Conservation (phyloP, 1,140 invertebrate genomes). For the Drosophila pectinifera region DNA sequence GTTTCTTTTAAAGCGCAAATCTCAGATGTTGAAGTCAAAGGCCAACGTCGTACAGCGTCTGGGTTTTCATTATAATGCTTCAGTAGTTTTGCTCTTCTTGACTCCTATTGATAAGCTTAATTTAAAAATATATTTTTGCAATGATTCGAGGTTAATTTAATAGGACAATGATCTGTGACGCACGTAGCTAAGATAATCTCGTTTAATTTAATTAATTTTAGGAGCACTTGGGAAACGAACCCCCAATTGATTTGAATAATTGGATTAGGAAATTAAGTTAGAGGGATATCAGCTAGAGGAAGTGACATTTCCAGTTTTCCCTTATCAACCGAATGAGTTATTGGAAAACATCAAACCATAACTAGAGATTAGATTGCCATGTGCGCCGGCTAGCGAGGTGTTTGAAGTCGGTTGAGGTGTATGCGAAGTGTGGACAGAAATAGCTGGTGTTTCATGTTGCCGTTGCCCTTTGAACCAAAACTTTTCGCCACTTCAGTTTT, state of each 20-base stretch:
- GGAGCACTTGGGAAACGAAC: background rate
- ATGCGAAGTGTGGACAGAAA: slow-evolving; percentile 48
- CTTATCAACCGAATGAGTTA: slow-evolving; percentile 42
- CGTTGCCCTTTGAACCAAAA: slow-evolving; percentile 57
- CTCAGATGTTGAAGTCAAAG: slow-evolving; percentile 14
- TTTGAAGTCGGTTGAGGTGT: slow-evolving; percentile 10
- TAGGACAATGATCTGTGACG: too few relatives aligned
- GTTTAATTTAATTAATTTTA: slow-evolving; percentile 2
- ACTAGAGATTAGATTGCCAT: slow-evolving; percentile 62
- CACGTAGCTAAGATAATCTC: slow-evolving; percentile 10
- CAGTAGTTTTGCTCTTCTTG: background rate
- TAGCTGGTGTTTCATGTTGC: slow-evolving; percentile 59
- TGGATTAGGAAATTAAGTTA: slow-evolving; percentile 53
- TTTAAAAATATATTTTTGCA: slow-evolving; percentile 9
- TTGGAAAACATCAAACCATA: slow-evolving; percentile 39
- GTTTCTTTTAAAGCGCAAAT: slow-evolving; percentile 20
- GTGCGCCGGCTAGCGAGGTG: slow-evolving; percentile 12
- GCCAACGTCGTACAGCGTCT: slow-evolving; percentile 20
- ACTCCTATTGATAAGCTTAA: slow-evolving; percentile 28
- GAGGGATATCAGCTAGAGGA: slow-evolving; percentile 1
- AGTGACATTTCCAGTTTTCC: slow-evolving; percentile 6
- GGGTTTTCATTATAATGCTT: background rate
- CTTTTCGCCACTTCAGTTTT: slow-evolving; percentile 8
- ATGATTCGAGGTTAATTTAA: background rate
- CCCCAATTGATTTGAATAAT: slow-evolving; percentile 28